Evolutionary conservation across 2,888 invertebrate genomes (phyloP), one percentile per base, ranked within the genome.

Genomic region (Acleris emargana): DNA sequence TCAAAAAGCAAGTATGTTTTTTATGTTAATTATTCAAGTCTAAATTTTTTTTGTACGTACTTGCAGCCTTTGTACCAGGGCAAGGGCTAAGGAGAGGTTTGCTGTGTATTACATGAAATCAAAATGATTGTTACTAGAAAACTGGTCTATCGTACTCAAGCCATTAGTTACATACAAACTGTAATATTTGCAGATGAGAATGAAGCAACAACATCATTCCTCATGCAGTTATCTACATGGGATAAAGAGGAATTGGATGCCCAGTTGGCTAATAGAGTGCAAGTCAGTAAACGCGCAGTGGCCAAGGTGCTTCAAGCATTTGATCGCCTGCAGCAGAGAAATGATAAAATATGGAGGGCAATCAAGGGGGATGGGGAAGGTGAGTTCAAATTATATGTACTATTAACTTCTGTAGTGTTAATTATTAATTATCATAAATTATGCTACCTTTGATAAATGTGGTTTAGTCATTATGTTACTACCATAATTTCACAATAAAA

Each of bases 201-300:
- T 88, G 98, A 98, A 89, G 98, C 98, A 0, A 98, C 99, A 9
- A 99, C 98, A 9, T 98, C 98, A 6, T 99, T 99, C 87, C 94
- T 99, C 52, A 97, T 98, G 90, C 97, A 99, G 81, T 87, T 99
- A 49, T 98, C 99, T 1, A 98, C 98, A 0, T 99, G 99, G 99
- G 99, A 99, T 83, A 98, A 98, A 80, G 98, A 98, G 79, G 99
- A 99, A 83, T 89, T 99, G 62, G 99, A 99, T 78, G 98, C 99
- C 73, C 98, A 98, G 87, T 93, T 99, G 45, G 97, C 98, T 0
- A 98, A 99, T 89, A 93, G 99, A 32, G 99, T 99, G 6, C 98
- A 98, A 91, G 99, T 99, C 20, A 99, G 99, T 11, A 98, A 98
- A 81, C 93, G 99, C 68, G 99, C 99, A 7, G 98, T 99, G 22